phyloP scores from a whole-genome alignment of 2,797 vertebrate genomes.

The Prunella strophiata region DNA sequence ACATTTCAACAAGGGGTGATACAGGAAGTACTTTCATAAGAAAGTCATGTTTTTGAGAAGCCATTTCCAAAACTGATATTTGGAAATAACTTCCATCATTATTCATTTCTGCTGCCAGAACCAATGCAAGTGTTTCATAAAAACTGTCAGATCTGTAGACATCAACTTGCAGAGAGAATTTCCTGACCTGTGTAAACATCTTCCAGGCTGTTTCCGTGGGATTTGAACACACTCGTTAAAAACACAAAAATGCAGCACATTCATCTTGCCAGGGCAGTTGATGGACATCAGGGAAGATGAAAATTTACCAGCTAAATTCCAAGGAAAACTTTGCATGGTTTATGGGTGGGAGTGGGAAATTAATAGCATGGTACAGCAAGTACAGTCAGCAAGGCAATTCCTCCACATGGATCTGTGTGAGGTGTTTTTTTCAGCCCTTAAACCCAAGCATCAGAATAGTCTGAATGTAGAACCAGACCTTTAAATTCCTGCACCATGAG shows the following conservation, averaged over 20 bases:
- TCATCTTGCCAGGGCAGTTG: neutral
- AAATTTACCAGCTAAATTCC: neutral
- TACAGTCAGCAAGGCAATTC: neutral
- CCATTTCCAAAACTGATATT: neutral
- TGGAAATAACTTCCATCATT: neutral
- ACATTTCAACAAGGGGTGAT: neutral
- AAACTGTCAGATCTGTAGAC: neutral
- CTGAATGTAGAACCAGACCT: neutral
- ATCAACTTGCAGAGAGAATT: neutral
- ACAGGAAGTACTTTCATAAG: neutral
- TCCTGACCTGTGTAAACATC: neutral
- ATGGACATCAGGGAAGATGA: neutral
- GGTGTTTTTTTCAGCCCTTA: neutral
- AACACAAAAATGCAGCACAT: accelerated
- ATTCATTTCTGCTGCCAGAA: neutral
- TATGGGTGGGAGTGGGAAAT: neutral
- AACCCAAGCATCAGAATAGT: neutral
- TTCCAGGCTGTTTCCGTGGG: neutral
- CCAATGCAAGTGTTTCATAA: neutral
- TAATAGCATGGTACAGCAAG: neutral
- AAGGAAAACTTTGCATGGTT: neutral
- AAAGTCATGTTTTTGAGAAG: neutral
- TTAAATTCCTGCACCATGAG: neutral
- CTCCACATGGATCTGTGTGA: neutral
- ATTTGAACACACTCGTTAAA: neutral